These are phyloP conservation scores for Cyanoramphus novaezelandiae DNA, from an alignment of 2,113 vertebrate genomes.

Conservation along the genomic window DNA sequence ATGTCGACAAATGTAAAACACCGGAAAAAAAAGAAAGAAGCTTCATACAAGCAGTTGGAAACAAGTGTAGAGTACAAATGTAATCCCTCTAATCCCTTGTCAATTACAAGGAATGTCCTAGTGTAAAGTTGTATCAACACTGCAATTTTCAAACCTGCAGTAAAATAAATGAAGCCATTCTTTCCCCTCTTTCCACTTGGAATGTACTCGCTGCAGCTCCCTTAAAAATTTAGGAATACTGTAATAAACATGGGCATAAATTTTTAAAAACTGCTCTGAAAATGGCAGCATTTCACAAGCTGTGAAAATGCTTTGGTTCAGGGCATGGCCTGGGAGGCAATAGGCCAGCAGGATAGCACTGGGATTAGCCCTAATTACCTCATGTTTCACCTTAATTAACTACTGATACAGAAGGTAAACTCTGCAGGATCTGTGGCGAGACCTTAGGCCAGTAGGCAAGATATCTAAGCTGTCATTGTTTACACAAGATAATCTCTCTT, in stretches of 20 bases:
- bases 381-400: slow-evolving; percentile 86
- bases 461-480: slow-evolving; percentile 74
- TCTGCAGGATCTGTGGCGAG: slow-evolving; percentile 70
- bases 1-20: background rate
- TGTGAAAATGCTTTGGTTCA: slow-evolving; percentile 58
- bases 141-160: background rate
- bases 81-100: slow-evolving; percentile 33
- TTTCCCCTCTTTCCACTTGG: background rate
- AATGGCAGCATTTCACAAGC: slow-evolving; percentile 47
- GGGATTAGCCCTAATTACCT: slow-evolving; percentile 83
- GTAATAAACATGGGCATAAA: slow-evolving; percentile 28
- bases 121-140: slow-evolving; percentile 13
- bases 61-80: slow-evolving; percentile 13
- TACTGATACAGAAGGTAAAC: slow-evolving; percentile 80
- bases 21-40: background rate
- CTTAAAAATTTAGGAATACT: slow-evolving; percentile 36
- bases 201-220: background rate
- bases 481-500: slow-evolving; percentile 78
- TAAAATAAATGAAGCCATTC: background rate
- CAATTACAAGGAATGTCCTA: slow-evolving; percentile 4
- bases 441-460: slow-evolving; percentile 73
- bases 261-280: slow-evolving; percentile 55
- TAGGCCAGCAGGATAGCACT: slow-evolving; percentile 73
- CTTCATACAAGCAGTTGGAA: slow-evolving; percentile 12
- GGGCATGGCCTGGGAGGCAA: slow-evolving; percentile 70